A percentile compares a stretch with the other conserved stretches of the same genome.
These are phyloP conservation scores for Brevimyrus niger DNA, from an alignment of 2,113 vertebrate species.

Conservation along the genomic window DNA sequence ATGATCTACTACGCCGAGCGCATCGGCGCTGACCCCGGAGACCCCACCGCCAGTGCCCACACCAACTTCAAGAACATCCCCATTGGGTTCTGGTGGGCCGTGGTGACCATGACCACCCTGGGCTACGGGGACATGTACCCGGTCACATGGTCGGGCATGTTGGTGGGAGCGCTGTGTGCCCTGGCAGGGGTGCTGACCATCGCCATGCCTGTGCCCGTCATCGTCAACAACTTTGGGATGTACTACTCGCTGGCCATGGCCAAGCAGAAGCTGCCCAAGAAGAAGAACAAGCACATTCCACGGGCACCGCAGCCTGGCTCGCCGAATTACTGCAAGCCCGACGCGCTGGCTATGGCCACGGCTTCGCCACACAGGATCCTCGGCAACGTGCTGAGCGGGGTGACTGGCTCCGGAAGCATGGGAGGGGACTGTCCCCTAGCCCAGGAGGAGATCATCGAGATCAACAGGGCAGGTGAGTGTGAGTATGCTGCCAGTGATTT, in stretches of 20 bases:
- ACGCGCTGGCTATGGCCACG: slow-evolving; percentile 72
- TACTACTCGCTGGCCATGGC: slow-evolving; percentile 99
- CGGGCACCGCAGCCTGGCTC: slow-evolving; percentile 78
- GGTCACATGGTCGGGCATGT: slow-evolving; percentile 94
- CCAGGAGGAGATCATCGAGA: slow-evolving; percentile 73
- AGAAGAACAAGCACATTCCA: slow-evolving; percentile 95
- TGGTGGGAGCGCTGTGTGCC: slow-evolving; percentile 92
- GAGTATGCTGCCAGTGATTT: neutral
- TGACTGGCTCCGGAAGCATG: slow-evolving; percentile 61
- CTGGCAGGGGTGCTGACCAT: slow-evolving; percentile 95
- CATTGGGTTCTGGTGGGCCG: slow-evolving; percentile 99
- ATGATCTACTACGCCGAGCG: slow-evolving; percentile 99
- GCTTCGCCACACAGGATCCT: slow-evolving; percentile 83
- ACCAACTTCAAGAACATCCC: slow-evolving; percentile 98
- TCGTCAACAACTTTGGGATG: slow-evolving; percentile 99
- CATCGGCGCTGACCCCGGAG: slow-evolving; percentile 81
- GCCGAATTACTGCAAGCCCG: slow-evolving; percentile 83
- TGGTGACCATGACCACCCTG: slow-evolving; percentile 96
- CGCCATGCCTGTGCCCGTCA: slow-evolving; percentile 96
- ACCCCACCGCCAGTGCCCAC: slow-evolving; percentile 74
- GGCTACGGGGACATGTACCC: slow-evolving; percentile 98
- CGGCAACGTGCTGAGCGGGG: slow-evolving; percentile 70
- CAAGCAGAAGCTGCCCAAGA: slow-evolving; percentile 98
- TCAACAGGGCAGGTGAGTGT: slow-evolving; percentile 83
- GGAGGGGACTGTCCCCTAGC: slow-evolving; percentile 74